Evolutionary conservation across 2,888 invertebrate species (phyloP), one percentile per base, ranked within the genome.

Genomic region (Tetheella fluctuosa): DNA sequence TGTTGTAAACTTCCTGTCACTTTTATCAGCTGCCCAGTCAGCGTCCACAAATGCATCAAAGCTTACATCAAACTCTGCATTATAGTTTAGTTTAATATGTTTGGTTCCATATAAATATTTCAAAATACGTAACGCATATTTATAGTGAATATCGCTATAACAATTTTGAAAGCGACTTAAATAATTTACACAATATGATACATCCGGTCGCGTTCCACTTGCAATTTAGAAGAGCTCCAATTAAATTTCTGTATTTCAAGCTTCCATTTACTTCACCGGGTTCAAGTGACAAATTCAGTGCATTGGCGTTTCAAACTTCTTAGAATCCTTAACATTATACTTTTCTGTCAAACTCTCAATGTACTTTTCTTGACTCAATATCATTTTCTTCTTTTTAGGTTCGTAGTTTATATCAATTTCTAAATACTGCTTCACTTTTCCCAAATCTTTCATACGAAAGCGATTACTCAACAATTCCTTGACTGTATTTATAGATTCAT

Each of bases 261-360:
- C 39, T 42, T 15, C 25, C 13, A 48, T 42, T 23, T 48, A 57
- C 34, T 42, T 57, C 48, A 23, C 42, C 57, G 23, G 53, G 34
- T 39, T 54, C 39, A 12, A 54, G 42, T 23, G 53, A 54, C 12
- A 59, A 34, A 39, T 59, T 59, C 39, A 54, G 25, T 59, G 54
- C 59, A 59, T 59, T 8, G 59, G 59, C 3, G 59, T 59, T 23
- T 59, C 59, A 59, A 30, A 59, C 37, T n/a, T 20, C 28, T 59
- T 54, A 23, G 37, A 54, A 23, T 59, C 39, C 5, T 8, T 23
- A 17, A 59, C 17, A 39, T 59, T 59, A 25, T 59, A 59, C 39
- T 54, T 59, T 39, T 39, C 54, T 20, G 59, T 54, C 17, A 59
- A 52, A 37, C 30, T 54, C 20, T 30, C 7, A 25, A 59, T 58